Percentiles rank a stretch among this genome's conserved stretches.
These are phyloP conservation scores for Drosophila mimica DNA, from an alignment of 2,888 invertebrate genomes.

Conservation along the genomic window DNA sequence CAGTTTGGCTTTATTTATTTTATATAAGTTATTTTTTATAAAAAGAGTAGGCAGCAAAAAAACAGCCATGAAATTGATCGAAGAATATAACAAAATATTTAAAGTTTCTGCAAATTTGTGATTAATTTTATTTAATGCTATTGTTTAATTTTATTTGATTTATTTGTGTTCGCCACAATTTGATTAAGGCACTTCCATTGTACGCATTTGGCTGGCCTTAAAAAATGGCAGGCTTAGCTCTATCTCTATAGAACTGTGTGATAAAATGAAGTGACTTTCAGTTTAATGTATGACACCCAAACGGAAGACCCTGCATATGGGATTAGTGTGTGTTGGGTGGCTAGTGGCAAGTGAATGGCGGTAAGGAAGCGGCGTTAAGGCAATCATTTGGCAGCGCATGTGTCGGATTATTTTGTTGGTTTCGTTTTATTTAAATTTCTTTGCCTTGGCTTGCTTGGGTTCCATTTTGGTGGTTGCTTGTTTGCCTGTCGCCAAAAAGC, in stretches of 20 bases:
- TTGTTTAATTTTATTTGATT: not conserved
- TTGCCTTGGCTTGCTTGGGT: slow-evolving; percentile 26
- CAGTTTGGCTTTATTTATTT: not conserved
- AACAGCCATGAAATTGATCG: not conserved
- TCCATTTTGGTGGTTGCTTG: slow-evolving; percentile 38
- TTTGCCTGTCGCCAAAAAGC: slow-evolving; percentile 64
- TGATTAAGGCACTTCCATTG: slow-evolving; percentile 1
- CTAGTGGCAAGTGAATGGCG: not conserved
- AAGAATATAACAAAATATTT: not conserved
- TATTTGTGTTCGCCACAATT: not conserved
- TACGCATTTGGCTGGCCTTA: slow-evolving; percentile 17
- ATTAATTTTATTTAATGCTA: not conserved
- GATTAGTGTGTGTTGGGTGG: slow-evolving; percentile 49
- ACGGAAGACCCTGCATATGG: slow-evolving; percentile 52
- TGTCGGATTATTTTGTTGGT: slow-evolving; percentile 76
- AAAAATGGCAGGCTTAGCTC: slow-evolving; percentile 50
- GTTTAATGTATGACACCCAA: slow-evolving; percentile 53
- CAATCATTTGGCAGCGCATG: slow-evolving; percentile 76
- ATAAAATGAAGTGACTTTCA: slow-evolving; percentile 72
- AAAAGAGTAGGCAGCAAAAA: not conserved
- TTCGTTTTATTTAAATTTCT: slow-evolving; percentile 68
- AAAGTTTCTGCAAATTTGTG: not conserved
- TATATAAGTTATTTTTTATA: not conserved
- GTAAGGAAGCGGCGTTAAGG: slow-evolving; percentile 40
- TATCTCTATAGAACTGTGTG: slow-evolving; percentile 21